These are phyloP conservation scores for Penelope pileata DNA, from an alignment of 2,113 vertebrate genomes.

Conservation along the genomic window DNA sequence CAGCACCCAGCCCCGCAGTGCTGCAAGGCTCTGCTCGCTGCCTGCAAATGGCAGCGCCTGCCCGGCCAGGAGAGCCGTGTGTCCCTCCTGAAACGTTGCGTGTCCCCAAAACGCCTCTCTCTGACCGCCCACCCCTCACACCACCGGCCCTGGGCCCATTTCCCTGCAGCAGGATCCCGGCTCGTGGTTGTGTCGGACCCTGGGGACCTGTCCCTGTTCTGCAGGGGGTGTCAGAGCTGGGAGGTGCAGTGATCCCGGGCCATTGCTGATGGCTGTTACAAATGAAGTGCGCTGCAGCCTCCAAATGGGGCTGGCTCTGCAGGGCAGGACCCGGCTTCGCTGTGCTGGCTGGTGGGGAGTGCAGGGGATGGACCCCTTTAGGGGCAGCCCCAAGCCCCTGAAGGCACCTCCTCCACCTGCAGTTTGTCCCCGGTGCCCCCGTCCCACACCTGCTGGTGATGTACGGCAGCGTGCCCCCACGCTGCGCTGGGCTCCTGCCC, in stretches of 20 bases:
- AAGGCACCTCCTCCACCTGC: not conserved
- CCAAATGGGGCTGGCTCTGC: slow-evolving; percentile 52
- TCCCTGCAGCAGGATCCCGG: not conserved
- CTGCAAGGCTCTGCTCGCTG: not conserved
- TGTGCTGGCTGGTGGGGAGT: not conserved
- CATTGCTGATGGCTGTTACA: slow-evolving; percentile 14
- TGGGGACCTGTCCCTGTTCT: slow-evolving; percentile 48
- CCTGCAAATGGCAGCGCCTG: not conserved
- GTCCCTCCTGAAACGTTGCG: not conserved
- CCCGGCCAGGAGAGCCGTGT: not conserved
- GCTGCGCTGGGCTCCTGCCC: not conserved
- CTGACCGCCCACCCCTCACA: not conserved
- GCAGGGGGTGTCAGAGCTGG: not conserved
- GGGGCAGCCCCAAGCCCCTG: not conserved
- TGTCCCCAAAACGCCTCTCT: fast-evolving
- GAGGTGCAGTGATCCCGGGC: not conserved
- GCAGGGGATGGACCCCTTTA: not conserved
- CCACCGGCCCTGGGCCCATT: not conserved
- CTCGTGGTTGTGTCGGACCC: not conserved
- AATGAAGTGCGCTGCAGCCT: not conserved
- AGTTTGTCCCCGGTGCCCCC: not conserved
- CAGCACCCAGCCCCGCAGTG: too few relatives aligned
- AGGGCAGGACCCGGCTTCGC: not conserved
- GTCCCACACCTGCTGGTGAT: not conserved
- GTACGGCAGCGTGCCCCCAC: not conserved